Conservation (phyloP, 2,888 invertebrate species). For the Venustoraphidia nigricollis region DNA sequence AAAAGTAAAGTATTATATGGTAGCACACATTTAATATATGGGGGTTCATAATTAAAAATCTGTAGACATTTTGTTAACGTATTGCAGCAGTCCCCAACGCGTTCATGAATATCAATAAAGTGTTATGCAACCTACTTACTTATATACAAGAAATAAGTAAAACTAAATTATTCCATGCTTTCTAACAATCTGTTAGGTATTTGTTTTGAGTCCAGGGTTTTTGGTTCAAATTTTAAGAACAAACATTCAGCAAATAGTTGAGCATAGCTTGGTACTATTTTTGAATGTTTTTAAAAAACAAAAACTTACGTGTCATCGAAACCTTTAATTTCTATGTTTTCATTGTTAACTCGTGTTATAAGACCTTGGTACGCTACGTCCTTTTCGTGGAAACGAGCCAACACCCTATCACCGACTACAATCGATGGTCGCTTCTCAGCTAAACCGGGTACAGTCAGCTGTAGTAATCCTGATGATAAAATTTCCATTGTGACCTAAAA, state of each 20-base stretch:
- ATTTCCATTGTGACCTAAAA: slow-evolving; percentile 17
- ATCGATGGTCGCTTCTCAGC: slow-evolving; percentile 54
- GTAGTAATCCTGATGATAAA: slow-evolving; percentile 22
- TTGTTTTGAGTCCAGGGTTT: too few relatives aligned
- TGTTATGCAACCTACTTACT: not conserved
- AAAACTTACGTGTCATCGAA: slow-evolving; percentile 21
- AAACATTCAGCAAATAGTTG: too few relatives aligned
- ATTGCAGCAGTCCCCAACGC: too few relatives aligned
- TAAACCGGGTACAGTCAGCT: slow-evolving; percentile 44
- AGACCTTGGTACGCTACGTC: slow-evolving; percentile 26
- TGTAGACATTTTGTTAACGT: too few relatives aligned
- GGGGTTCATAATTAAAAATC: too few relatives aligned
- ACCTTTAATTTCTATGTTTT: slow-evolving; percentile 22
- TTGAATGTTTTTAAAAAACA: too few relatives aligned
- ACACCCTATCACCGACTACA: slow-evolving; percentile 39
- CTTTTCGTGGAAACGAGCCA: slow-evolving; percentile 22
- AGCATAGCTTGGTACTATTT: too few relatives aligned
- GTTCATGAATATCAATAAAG: not conserved
- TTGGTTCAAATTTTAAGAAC: too few relatives aligned
- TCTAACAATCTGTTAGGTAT: not conserved
- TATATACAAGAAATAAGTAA: not conserved
- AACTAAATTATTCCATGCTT: not conserved
- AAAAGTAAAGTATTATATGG: not conserved
- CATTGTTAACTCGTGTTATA: slow-evolving; percentile 27
- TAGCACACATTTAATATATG: too few relatives aligned